Percentiles rank a stretch among this genome's conserved stretches.
These are phyloP conservation scores for Cromileptes altivelis DNA, from an alignment of 2,113 vertebrate species.

Conservation along the genomic window DNA sequence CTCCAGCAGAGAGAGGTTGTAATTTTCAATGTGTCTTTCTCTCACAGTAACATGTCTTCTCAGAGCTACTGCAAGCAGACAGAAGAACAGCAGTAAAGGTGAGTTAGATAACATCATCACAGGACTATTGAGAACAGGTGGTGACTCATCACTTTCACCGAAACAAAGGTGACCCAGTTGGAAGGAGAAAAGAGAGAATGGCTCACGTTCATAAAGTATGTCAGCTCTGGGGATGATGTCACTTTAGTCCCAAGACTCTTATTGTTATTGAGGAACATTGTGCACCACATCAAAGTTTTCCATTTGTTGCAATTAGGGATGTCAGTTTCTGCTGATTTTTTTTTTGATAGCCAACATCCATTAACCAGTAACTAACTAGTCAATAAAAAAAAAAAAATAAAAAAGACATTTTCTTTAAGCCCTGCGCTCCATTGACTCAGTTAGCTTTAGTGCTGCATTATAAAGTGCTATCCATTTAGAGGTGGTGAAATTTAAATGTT, in stretches of 20 bases:
- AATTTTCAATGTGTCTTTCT: not conserved
- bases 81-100: conserved; percentile 34
- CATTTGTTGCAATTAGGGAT: not conserved
- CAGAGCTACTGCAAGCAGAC: not conserved
- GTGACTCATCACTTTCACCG: conserved; percentile 50
- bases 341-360: too few species aligned
- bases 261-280: conserved; percentile 4
- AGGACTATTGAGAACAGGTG: not conserved
- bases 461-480: too few species aligned
- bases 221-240: conserved; percentile 37
- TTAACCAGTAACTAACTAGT: too few species aligned
- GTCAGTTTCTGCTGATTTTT: too few species aligned
- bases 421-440: too few species aligned
- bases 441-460: too few species aligned
- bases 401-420: too few species aligned
- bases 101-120: conserved; percentile 44
- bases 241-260: not conserved
- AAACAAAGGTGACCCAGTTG: conserved; percentile 36
- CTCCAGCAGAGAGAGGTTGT: not conserved
- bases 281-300: not conserved
- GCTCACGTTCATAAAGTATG: conserved; percentile 13
- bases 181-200: conserved; percentile 23
- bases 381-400: too few species aligned
- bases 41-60: not conserved
- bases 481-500: too few species aligned